These are phyloP conservation scores for Cottus gobio DNA, from an alignment of 2,113 vertebrate genomes.

Conservation along the genomic window DNA sequence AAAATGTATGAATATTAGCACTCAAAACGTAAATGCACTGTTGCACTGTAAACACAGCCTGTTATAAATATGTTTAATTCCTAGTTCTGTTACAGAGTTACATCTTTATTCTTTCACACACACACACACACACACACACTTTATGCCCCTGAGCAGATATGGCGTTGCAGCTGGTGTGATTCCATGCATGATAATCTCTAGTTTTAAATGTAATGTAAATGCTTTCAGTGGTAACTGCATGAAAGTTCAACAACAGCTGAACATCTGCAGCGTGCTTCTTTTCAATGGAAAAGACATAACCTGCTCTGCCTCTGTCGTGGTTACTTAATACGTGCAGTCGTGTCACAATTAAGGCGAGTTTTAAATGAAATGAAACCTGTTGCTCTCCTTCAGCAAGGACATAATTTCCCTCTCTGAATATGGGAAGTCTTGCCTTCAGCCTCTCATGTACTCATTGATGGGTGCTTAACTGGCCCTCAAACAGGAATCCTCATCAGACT, in stretches of 20 bases:
- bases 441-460: conserved; percentile 6
- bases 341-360: conserved; percentile 23
- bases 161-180: too few relatives aligned
- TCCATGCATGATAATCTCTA: too few relatives aligned
- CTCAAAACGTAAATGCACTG: neutral
- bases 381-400: conserved; percentile 9
- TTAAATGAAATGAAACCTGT: conserved; percentile 23
- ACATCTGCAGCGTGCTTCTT: conserved; percentile 23
- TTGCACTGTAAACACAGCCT: neutral
- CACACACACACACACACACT: conserved; percentile 7
- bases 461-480: conserved; percentile 23
- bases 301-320: conserved; percentile 5
- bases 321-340: conserved; percentile 22
- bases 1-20: too few relatives aligned
- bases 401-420: conserved; percentile 15
- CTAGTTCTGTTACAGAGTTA: neutral
- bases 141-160: too few relatives aligned
- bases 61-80: neutral
- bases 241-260: conserved; percentile 42
- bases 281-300: conserved; percentile 35
- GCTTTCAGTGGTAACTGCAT: conserved; percentile 15
- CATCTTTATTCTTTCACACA: neutral
- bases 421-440: conserved; percentile 4
- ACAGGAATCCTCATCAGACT: conserved; percentile 23
- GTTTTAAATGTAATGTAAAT: too few relatives aligned